Conservation (phyloP, 2,888 invertebrate genomes). For the Syrphus vitripennis region DNA sequence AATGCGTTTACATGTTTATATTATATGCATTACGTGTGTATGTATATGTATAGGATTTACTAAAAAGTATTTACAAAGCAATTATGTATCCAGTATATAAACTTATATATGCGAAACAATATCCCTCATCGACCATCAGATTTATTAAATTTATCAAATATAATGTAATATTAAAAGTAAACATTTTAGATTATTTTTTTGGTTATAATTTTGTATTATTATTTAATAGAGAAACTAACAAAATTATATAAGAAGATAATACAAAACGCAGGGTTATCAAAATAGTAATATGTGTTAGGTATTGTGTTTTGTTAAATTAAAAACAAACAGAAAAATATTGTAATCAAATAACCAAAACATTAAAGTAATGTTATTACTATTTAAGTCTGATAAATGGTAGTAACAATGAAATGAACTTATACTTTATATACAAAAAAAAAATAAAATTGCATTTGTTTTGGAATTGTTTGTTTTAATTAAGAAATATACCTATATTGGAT, state of each 20-base stretch:
- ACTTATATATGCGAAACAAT: constrained; percentile 20
- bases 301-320: constrained; percentile 40
- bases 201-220: constrained; percentile 53
- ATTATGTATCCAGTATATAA: constrained; percentile 44
- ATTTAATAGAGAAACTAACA: constrained; percentile 39
- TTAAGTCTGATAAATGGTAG: constrained; percentile 63
- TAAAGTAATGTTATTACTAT: constrained; percentile 51
- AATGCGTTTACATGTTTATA: constrained; percentile 57
- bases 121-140: constrained; percentile 52
- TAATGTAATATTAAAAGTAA: constrained; percentile 20
- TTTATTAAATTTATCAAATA: constrained; percentile 31
- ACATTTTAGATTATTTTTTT: constrained; percentile 42
- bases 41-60: constrained; percentile 41
- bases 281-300: not conserved
- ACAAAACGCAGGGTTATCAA: constrained; percentile 29
- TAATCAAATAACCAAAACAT: constrained; percentile 62
- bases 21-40: constrained; percentile 29
- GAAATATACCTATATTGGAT: not conserved
- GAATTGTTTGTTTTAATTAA: constrained; percentile 47
- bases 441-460: constrained; percentile 63
- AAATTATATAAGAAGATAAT: constrained; percentile 37
- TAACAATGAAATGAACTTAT: constrained; percentile 59
- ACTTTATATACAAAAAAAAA: constrained; percentile 54
- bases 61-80: constrained; percentile 64
- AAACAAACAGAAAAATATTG: constrained; percentile 21